phyloP scores from a whole-genome alignment of 2,113 vertebrate species.

The Xiphophorus couchianus region DNA sequence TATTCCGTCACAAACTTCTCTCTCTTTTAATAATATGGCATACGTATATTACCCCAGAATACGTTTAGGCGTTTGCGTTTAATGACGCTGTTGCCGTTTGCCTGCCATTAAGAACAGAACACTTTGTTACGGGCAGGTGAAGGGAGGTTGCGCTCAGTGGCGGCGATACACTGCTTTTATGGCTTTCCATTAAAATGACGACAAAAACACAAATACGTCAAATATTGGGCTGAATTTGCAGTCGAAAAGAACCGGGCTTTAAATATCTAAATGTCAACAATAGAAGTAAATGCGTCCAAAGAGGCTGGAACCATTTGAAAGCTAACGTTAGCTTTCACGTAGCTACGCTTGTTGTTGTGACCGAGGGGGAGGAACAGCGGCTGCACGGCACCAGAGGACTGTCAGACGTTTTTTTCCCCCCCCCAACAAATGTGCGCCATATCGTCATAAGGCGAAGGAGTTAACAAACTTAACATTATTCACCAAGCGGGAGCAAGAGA shows the following conservation, averaged over 20 bases:
- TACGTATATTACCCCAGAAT: neutral
- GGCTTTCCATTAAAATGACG: slow-evolving; percentile 29
- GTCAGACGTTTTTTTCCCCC: slow-evolving; percentile 63
- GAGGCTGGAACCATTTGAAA: neutral
- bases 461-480: neutral
- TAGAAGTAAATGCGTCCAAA: neutral
- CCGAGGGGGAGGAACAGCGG: slow-evolving; percentile 73
- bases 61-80: neutral
- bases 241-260: neutral
- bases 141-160: slow-evolving; percentile 31
- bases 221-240: neutral
- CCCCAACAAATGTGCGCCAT: slow-evolving; percentile 72
- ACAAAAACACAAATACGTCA: neutral
- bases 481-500: neutral
- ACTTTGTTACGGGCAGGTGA: slow-evolving; percentile 51
- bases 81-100: neutral
- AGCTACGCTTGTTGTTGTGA: slow-evolving; percentile 63
- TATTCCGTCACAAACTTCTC: neutral
- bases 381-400: slow-evolving; percentile 53
- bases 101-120: neutral
- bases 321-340: slow-evolving; percentile 36
- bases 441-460: slow-evolving; percentile 53
- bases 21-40: neutral
- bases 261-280: neutral
- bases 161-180: slow-evolving; percentile 37